Evolutionary conservation across 2,113 vertebrate species (phyloP).

Genomic region (Psophia crepitans): DNA sequence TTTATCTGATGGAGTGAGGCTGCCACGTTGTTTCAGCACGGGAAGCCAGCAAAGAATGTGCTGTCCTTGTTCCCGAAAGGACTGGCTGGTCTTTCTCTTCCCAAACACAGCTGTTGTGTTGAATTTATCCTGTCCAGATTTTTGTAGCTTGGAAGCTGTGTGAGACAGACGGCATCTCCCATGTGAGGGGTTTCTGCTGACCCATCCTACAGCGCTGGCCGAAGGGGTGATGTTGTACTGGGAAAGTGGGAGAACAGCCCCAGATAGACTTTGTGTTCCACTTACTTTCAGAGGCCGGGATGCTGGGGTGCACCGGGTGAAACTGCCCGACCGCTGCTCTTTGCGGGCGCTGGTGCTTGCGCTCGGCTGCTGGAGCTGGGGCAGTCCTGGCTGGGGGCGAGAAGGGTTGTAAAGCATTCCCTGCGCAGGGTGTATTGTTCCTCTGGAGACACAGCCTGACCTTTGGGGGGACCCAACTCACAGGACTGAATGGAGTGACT

Average conservation of each 20-base stretch:
- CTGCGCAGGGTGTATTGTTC: fast-evolving
- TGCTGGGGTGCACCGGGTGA: neutral
- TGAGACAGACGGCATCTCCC: neutral
- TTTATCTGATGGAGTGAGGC: neutral
- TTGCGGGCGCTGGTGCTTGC: neutral
- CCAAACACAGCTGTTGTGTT: no score
- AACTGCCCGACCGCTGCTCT: neutral
- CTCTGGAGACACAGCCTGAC: neutral
- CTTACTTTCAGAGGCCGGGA: neutral
- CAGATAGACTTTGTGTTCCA: neutral
- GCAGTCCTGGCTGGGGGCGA: neutral
- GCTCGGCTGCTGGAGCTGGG: neutral
- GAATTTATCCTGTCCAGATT: neutral
- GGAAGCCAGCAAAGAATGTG: fast-evolving
- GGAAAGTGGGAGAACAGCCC: neutral
- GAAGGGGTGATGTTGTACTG: fast-evolving
- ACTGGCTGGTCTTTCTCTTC: neutral
- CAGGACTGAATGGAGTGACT: neutral
- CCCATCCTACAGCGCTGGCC: neutral
- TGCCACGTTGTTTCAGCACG: fast-evolving
- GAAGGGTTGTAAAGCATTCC: neutral
- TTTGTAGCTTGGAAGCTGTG: neutral
- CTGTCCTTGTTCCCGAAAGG: neutral
- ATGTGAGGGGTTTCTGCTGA: neutral
- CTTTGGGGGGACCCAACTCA: neutral